Conservation (phyloP, 2,113 vertebrate genomes). For the Lathamus discolor region DNA sequence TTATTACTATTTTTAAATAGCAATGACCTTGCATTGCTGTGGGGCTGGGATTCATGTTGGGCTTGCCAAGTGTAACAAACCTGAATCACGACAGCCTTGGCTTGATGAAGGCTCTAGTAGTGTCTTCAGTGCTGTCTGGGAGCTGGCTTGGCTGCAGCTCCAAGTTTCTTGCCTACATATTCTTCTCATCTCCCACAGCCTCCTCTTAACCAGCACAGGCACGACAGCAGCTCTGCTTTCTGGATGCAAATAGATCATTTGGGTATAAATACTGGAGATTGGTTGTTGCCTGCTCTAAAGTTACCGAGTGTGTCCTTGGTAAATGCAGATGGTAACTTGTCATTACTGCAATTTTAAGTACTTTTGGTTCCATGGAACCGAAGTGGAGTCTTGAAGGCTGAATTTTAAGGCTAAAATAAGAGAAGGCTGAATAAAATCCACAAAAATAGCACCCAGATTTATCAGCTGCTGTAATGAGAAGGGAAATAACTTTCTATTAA, state of each 20-base stretch:
- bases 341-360: constrained; percentile 12
- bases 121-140: constrained; percentile 32
- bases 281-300: constrained; percentile 28
- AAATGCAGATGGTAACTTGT: constrained; percentile 41
- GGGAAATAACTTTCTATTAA: neutral
- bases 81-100: neutral
- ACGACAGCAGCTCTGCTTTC: neutral
- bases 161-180: neutral
- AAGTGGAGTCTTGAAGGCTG: constrained; percentile 37
- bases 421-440: constrained; percentile 7
- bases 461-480: constrained; percentile 16
- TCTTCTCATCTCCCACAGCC: neutral
- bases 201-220: neutral
- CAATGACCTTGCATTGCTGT: neutral
- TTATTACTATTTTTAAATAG: neutral
- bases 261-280: constrained; percentile 56
- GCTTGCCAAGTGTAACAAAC: neutral
- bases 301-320: neutral
- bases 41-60: neutral
- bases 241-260: constrained; percentile 22
- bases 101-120: neutral
- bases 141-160: constrained; percentile 39
- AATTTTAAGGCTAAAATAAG: constrained; percentile 39
- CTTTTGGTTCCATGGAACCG: constrained; percentile 5
- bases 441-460: neutral